Conservation (phyloP, 2,113 vertebrate species). For the Antechinus flavipes region DNA sequence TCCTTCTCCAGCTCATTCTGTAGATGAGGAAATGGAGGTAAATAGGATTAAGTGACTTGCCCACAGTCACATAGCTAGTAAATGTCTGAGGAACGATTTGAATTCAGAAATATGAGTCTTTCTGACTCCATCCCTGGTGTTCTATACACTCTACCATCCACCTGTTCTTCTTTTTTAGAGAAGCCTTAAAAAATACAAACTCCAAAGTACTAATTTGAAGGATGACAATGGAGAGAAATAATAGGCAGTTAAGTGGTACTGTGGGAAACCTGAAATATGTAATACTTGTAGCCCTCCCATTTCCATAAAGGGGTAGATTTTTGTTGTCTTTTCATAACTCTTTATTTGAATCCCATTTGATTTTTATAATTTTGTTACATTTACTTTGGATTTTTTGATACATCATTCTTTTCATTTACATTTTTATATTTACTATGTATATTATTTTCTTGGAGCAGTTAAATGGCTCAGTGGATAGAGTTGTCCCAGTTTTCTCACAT, state of each 20-base stretch:
- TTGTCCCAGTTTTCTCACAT: too few species aligned
- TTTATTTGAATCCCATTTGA: too few species aligned
- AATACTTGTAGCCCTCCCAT: background rate
- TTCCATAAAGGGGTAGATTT: too few species aligned
- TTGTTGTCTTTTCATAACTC: too few species aligned
- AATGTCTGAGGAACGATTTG: background rate
- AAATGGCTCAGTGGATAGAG: too few species aligned
- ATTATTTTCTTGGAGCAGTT: too few species aligned
- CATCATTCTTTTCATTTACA: too few species aligned
- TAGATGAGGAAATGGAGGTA: background rate
- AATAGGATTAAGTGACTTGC: background rate
- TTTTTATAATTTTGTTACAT: too few species aligned
- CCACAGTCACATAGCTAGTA: background rate
- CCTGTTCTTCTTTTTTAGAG: background rate
- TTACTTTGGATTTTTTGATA: too few species aligned
- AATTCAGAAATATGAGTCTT: background rate
- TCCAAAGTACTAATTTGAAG: background rate
- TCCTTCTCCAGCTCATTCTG: background rate
- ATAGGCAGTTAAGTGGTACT: background rate
- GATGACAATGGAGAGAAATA: background rate
- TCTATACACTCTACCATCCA: background rate
- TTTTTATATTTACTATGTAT: too few species aligned
- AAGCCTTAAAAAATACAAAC: background rate
- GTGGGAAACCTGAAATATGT: background rate
- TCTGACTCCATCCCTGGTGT: background rate